Percentiles rank a stretch among this genome's conserved stretches.
Conservation (phyloP, 2,797 vertebrate species). For the Onychomys leucogaster region DNA sequence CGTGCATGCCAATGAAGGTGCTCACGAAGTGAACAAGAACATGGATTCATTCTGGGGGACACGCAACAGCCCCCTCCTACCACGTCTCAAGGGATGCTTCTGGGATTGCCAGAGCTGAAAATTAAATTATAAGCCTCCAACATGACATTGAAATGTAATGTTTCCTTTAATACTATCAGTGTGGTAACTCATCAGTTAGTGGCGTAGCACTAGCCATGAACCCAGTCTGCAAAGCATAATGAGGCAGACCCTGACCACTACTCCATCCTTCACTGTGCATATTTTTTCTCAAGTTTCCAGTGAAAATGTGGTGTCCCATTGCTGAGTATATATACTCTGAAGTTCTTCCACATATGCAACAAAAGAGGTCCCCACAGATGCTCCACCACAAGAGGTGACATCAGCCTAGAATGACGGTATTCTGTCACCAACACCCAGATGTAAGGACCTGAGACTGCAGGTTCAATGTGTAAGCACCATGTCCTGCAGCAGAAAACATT, state of each 20-base stretch:
- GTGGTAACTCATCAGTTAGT: not conserved
- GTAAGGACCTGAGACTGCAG: not conserved
- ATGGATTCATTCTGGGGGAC: constrained; percentile 28
- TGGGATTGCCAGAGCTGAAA: constrained; percentile 71
- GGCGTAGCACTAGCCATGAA: not conserved
- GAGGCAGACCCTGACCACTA: not conserved
- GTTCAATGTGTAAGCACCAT: not conserved
- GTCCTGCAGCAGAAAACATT: not conserved
- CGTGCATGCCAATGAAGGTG: constrained; percentile 65
- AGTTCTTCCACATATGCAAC: not conserved
- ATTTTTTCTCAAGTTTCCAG: not conserved
- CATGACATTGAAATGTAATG: constrained; percentile 62
- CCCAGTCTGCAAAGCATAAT: not conserved
- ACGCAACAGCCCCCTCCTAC: not conserved
- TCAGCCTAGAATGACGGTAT: not conserved
- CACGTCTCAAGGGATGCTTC: constrained; percentile 45
- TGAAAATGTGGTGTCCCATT: not conserved
- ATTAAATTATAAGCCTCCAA: constrained; percentile 75
- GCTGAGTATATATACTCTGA: not conserved
- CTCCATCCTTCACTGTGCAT: rapidly evolving
- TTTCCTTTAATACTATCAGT: constrained; percentile 69
- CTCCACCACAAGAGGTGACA: rapidly evolving
- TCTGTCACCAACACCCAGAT: not conserved
- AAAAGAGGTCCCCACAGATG: not conserved
- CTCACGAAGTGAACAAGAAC: constrained; percentile 27